Evolutionary conservation across 2,888 invertebrate genomes (phyloP).

Genomic region (Stegana nigrithorax): DNA sequence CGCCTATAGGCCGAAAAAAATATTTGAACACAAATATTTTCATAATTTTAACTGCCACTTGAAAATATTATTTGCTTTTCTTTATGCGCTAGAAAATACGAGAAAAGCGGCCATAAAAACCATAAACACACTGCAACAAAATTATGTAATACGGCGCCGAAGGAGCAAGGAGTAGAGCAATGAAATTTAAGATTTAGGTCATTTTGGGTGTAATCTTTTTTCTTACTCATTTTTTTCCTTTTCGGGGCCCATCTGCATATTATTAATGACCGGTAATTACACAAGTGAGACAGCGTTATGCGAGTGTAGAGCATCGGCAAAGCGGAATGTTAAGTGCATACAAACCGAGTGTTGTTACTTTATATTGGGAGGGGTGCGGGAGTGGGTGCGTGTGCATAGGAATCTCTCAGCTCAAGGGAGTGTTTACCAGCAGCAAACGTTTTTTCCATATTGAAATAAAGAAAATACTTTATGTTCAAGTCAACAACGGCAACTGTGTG

Average conservation of each 20-base stretch:
- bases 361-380: no score
- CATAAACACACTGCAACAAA: conserved; percentile 46
- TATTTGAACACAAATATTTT: conserved; percentile 31
- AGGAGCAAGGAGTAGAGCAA: conserved; percentile 38
- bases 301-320: no score
- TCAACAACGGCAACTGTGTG: no score
- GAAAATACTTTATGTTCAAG: no score
- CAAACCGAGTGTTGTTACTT: no score
- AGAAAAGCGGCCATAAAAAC: conserved; percentile 48
- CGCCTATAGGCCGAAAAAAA: conserved; percentile 17
- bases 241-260: conserved; percentile 51
- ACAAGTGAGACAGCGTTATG: no score
- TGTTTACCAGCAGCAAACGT: no score
- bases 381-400: no score
- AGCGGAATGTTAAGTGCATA: no score
- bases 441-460: no score
- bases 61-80: conserved; percentile 42
- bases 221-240: neutral
- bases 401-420: no score
- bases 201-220: neutral
- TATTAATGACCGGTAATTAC: conserved; percentile 59
- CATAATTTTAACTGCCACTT: conserved; percentile 49
- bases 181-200: conserved; percentile 35
- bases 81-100: conserved; percentile 15
- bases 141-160: conserved; percentile 13